phyloP scores from a whole-genome alignment of 2,113 vertebrate genomes.

The Ceyx cyanopectus region DNA sequence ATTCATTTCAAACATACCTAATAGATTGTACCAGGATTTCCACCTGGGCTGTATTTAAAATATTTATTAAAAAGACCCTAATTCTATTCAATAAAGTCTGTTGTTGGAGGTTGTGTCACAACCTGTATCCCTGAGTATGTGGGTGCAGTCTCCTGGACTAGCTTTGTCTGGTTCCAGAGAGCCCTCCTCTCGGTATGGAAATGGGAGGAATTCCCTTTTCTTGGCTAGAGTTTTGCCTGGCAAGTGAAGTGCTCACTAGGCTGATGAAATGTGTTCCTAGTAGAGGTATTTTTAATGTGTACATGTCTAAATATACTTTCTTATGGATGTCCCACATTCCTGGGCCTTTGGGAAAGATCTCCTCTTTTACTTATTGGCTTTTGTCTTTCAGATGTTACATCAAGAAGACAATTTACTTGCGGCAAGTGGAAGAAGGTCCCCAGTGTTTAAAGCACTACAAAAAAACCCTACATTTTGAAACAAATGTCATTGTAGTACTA shows the following conservation, averaged over 20 bases:
- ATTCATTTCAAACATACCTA: conserved; percentile 34
- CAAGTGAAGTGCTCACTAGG: background rate
- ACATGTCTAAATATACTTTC: conserved; percentile 47
- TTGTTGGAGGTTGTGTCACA: conserved; percentile 32
- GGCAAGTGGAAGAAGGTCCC: background rate
- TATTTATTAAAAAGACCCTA: conserved; percentile 54
- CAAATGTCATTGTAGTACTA: background rate
- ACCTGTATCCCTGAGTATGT: background rate
- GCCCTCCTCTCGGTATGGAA: conserved; percentile 45
- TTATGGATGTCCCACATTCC: conserved; percentile 38
- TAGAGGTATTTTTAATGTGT: conserved; percentile 15
- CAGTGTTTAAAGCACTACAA: background rate
- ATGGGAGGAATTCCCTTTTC: conserved; percentile 46
- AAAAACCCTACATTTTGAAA: background rate
- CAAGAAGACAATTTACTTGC: background rate
- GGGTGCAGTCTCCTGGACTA: conserved; percentile 30
- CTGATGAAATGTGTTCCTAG: background rate
- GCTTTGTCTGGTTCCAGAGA: conserved; percentile 55
- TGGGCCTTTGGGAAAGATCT: conserved; percentile 15
- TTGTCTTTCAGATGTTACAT: conserved; percentile 20
- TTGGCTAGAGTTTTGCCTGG: conserved; percentile 17
- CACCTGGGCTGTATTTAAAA: conserved; percentile 36
- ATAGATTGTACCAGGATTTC: conserved; percentile 49
- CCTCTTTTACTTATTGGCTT: conserved; percentile 14
- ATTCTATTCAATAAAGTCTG: conserved; percentile 62